These are phyloP conservation scores for Planiliza haematocheilus DNA, from an alignment of 2,113 vertebrate species.

Conservation along the genomic window DNA sequence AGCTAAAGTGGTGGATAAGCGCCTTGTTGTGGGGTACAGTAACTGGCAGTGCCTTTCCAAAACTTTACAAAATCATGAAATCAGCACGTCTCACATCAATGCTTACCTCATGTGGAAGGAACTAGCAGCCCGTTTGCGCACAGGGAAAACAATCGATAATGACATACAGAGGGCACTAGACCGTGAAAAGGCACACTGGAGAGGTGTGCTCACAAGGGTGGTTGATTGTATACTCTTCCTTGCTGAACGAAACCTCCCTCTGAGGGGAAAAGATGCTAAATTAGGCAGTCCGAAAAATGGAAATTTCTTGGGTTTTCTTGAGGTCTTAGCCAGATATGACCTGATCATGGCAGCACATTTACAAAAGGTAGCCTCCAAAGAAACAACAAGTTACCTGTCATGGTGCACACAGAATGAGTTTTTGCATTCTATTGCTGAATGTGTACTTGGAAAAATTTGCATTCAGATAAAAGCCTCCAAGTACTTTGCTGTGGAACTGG, in stretches of 20 bases:
- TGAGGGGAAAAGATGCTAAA: background rate
- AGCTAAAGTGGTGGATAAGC: background rate
- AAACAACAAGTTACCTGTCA: background rate
- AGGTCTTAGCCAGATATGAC: background rate
- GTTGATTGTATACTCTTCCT: slow-evolving; percentile 3
- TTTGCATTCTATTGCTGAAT: too few relatives aligned
- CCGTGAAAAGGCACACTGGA: slow-evolving; percentile 10
- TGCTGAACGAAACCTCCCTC: background rate
- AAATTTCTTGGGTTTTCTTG: background rate
- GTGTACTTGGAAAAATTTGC: background rate
- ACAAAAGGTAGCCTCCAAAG: background rate
- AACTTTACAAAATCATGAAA: background rate
- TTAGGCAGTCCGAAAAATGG: background rate
- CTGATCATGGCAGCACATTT: background rate
- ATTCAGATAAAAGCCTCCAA: background rate
- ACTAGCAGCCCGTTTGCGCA: background rate
- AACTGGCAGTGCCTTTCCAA: slow-evolving; percentile 6
- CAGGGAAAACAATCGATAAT: background rate
- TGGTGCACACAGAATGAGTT: slow-evolving; percentile 18
- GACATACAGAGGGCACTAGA: slow-evolving; percentile 1
- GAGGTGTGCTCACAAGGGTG: background rate
- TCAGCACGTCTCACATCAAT: slow-evolving; percentile 2
- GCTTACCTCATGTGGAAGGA: slow-evolving; percentile 3
- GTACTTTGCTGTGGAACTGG: slow-evolving; percentile 6
- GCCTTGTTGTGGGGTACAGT: background rate